Evolutionary conservation across 2,113 vertebrate species (phyloP).

Genomic region (Platanista minor): DNA sequence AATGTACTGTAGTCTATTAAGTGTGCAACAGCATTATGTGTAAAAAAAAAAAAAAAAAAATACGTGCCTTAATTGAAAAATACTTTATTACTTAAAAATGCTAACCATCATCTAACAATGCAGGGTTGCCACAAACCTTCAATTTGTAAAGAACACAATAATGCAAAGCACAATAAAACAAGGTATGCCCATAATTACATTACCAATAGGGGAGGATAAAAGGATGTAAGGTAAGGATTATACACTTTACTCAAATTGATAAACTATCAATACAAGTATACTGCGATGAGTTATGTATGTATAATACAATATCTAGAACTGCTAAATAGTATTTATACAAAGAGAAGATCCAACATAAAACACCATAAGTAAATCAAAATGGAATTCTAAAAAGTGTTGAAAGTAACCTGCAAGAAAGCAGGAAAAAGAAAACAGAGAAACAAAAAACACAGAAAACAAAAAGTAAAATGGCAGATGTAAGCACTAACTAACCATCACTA

Average conservation of each 20-base stretch:
- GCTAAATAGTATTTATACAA: background rate
- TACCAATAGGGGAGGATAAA: background rate
- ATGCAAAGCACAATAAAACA: background rate
- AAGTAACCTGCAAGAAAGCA: background rate
- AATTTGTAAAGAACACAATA: background rate
- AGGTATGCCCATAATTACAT: background rate
- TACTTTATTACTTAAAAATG: background rate
- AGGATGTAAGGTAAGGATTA: background rate
- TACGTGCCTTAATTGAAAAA: background rate
- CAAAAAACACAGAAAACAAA: background rate
- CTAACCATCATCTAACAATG: background rate
- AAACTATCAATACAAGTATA: background rate
- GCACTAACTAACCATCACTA: background rate
- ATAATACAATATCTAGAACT: background rate
- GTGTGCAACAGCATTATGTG: background rate
- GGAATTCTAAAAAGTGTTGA: background rate
- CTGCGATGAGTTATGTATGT: background rate
- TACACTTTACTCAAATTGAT: background rate
- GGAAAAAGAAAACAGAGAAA: background rate
- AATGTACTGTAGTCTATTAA: background rate
- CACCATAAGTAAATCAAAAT: background rate
- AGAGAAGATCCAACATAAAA: background rate
- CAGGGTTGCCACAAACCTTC: background rate
- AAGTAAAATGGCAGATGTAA: background rate
- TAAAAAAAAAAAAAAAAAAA: background rate